Percentiles rank a stretch among this genome's conserved stretches.
Conservation (phyloP, 2,113 vertebrate species). For the Megaceryle torquata region DNA sequence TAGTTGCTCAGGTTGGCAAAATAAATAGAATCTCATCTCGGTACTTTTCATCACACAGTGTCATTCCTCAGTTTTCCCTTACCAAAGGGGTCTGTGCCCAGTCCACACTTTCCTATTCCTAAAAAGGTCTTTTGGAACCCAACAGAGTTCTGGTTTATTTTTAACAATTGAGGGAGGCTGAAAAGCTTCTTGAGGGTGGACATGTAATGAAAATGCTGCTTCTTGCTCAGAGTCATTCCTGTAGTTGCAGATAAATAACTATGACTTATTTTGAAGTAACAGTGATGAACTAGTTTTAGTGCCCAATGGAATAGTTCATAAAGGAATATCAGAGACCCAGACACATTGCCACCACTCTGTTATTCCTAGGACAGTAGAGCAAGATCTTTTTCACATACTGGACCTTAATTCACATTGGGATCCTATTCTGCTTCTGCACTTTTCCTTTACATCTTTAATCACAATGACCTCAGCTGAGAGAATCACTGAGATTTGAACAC, state of each 20-base stretch:
- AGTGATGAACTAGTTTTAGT: neutral
- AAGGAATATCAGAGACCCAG: neutral
- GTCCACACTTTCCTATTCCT: neutral
- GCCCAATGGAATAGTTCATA: neutral
- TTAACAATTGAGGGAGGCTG: neutral
- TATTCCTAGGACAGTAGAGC: neutral
- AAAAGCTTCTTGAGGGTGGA: neutral
- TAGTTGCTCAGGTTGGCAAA: neutral
- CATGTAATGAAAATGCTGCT: neutral
- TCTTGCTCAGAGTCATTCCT: neutral
- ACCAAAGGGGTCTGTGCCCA: neutral
- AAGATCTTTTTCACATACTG: neutral
- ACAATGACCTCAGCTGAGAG: neutral
- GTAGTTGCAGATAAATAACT: neutral
- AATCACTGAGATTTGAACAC: neutral
- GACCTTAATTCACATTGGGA: neutral
- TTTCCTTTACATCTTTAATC: neutral
- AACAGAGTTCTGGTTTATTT: neutral
- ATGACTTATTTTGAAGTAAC: neutral
- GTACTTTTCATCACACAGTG: neutral
- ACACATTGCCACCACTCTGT: rapidly evolving
- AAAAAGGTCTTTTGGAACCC: neutral
- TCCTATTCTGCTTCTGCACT: neutral
- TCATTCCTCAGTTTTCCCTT: neutral
- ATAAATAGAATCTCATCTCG: neutral